Conservation (phyloP, 2,797 vertebrate species). For the Scomberomorus guttatus region DNA sequence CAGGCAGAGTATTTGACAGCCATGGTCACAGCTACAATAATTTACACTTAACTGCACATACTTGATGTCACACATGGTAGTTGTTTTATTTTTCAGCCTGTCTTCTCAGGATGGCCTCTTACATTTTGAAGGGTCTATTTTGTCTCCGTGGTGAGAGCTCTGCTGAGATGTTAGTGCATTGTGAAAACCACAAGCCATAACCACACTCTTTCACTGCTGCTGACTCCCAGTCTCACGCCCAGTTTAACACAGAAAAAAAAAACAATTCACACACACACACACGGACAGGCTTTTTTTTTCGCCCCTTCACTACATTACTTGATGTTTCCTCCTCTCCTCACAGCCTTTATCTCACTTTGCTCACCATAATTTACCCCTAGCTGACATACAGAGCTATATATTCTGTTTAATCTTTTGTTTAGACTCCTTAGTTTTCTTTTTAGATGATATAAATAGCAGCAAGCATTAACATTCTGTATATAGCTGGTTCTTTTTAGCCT, state of each 20-base stretch:
- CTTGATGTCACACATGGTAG: constrained; percentile 7
- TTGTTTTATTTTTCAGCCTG: constrained; percentile 30
- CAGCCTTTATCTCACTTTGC: constrained; percentile 37
- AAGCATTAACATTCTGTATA: constrained; percentile 39
- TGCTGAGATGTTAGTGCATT: constrained; percentile 52
- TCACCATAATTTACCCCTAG: constrained; percentile 42
- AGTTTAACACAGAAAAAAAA: constrained; percentile 70
- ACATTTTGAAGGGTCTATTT: constrained; percentile 61
- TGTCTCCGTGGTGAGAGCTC: constrained; percentile 60
- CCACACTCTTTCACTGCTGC: constrained; percentile 66
- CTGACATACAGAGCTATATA: constrained; percentile 18
- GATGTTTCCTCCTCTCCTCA: constrained; percentile 42
- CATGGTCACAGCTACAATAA: constrained; percentile 26
- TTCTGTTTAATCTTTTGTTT: constrained; percentile 42
- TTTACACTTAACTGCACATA: constrained; percentile 31
- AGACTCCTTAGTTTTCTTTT: constrained; percentile 1
- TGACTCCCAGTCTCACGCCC: constrained; percentile 72
- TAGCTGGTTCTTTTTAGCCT: constrained; percentile 40
- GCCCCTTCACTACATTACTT: constrained; percentile 28
- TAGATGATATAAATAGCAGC: constrained; percentile 53
- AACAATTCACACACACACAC: constrained; percentile 10
- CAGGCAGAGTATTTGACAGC: constrained; percentile 35
- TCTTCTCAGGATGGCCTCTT: constrained; percentile 44
- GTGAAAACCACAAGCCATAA: constrained; percentile 73
- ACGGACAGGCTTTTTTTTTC: background rate